A percentile compares a stretch with the other conserved stretches of the same genome.
Evolutionary conservation across 2,113 vertebrate species (phyloP).

Genomic region (Ellobius talpinus): DNA sequence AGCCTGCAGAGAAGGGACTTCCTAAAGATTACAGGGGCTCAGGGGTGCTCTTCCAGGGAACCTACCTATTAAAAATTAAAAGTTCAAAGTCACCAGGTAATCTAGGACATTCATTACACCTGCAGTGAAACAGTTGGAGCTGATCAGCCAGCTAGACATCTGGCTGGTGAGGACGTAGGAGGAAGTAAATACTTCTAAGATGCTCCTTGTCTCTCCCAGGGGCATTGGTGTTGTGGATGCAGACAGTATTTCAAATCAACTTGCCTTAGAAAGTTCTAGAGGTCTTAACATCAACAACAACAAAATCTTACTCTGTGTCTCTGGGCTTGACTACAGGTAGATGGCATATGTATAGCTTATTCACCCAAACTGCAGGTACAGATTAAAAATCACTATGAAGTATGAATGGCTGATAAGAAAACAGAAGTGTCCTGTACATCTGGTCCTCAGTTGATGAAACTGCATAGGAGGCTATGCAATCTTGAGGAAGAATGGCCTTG

Average conservation of each 20-base stretch:
- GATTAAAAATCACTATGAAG: slow-evolving; percentile 60
- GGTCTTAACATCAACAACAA: neutral
- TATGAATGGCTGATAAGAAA: neutral
- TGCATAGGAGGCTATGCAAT: neutral
- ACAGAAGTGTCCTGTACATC: neutral
- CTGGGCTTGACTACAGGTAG: neutral
- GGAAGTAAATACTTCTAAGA: slow-evolving; percentile 43
- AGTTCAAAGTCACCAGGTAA: slow-evolving; percentile 67
- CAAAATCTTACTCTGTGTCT: neutral
- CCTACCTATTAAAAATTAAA: slow-evolving; percentile 76
- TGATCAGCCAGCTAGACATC: slow-evolving; percentile 43
- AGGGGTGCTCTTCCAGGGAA: slow-evolving; percentile 60
- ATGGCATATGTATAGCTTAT: slow-evolving; percentile 20
- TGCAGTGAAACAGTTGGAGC: neutral
- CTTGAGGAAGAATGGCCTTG: neutral
- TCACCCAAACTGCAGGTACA: neutral
- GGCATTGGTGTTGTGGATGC: neutral
- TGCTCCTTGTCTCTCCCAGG: neutral
- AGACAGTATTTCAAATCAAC: slow-evolving; percentile 57
- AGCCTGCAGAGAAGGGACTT: slow-evolving; percentile 56
- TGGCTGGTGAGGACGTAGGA: neutral
- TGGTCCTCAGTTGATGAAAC: neutral
- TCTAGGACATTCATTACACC: slow-evolving; percentile 65
- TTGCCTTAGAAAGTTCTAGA: neutral
- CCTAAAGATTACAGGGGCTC: slow-evolving; percentile 60